A percentile compares a stretch with the other conserved stretches of the same genome.
Conservation (phyloP, 2,797 vertebrate genomes). For the Prionace glauca region DNA sequence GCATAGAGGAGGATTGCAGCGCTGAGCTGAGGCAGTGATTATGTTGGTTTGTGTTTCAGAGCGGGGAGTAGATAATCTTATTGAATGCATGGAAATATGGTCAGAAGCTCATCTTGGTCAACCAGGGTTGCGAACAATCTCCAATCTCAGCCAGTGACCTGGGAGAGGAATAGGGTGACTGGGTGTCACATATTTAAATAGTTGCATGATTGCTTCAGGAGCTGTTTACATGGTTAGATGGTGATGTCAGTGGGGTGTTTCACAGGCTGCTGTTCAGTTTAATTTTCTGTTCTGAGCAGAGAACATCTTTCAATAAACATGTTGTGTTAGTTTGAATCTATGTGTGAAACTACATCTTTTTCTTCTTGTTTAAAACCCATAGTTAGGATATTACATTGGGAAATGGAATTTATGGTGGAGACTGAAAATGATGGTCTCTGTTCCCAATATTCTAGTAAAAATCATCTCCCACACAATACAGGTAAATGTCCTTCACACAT, state of each 20-base stretch:
- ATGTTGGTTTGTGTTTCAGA: not conserved
- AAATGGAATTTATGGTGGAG: not conserved
- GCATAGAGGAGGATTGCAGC: too few relatives aligned
- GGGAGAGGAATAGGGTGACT: not conserved
- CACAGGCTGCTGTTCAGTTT: too few relatives aligned
- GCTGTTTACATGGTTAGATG: too few relatives aligned
- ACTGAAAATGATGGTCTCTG: not conserved
- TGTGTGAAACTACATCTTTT: too few relatives aligned
- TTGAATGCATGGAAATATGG: not conserved
- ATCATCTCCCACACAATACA: not conserved
- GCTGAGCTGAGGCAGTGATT: not conserved
- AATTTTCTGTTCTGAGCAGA: too few relatives aligned
- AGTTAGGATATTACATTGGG: too few relatives aligned
- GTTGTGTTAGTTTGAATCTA: too few relatives aligned
- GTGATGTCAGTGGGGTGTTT: too few relatives aligned
- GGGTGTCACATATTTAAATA: too few relatives aligned
- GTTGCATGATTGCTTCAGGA: too few relatives aligned
- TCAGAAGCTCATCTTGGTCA: not conserved
- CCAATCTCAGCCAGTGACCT: not conserved
- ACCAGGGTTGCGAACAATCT: not conserved
- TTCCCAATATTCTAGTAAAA: not conserved
- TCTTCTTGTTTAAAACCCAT: too few relatives aligned
- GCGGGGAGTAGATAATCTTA: not conserved
- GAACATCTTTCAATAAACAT: too few relatives aligned
- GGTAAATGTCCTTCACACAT: not conserved